Evolutionary conservation across 2,797 vertebrate species (phyloP).

Genomic region (Microctenopoma lineatum): DNA sequence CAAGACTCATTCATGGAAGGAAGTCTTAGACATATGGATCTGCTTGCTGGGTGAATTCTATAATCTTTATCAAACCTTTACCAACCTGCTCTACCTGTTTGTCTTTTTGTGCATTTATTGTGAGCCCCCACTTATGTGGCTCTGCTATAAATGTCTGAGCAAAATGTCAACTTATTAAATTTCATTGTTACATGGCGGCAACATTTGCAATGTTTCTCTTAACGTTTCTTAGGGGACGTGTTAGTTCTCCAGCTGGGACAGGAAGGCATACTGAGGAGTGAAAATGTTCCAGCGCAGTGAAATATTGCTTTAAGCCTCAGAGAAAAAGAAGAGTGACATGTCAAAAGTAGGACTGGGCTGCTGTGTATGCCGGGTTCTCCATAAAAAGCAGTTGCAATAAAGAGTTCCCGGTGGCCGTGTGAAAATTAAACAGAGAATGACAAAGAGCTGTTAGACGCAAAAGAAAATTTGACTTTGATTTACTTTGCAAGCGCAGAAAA

Average conservation of each 20-base stretch:
- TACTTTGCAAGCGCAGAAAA: background rate
- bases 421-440: constrained; percentile 34
- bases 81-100: constrained; percentile 8
- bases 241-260: constrained; percentile 29
- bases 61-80: background rate
- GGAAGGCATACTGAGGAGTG: constrained; percentile 15
- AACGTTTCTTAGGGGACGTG: constrained; percentile 29
- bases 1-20: no score
- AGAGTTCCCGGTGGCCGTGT: constrained; percentile 29
- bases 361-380: constrained; percentile 34
- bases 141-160: constrained; percentile 23
- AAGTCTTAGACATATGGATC: no score
- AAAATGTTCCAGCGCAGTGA: constrained; percentile 46
- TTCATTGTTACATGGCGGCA: constrained; percentile 2
- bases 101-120: background rate
- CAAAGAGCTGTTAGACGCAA: constrained; percentile 7
- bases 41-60: background rate
- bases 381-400: constrained; percentile 47
- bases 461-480: constrained; percentile 1
- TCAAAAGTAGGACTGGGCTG: constrained; percentile 48
- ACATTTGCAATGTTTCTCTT: background rate
- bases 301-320: constrained; percentile 53
- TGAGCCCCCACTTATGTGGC: constrained; percentile 14
- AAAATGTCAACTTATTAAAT: constrained; percentile 39
- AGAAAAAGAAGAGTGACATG: constrained; percentile 47